These are phyloP conservation scores for Schizopygopsis malacanthus DNA, from an alignment of 2,797 vertebrate genomes.

Conservation along the genomic window DNA sequence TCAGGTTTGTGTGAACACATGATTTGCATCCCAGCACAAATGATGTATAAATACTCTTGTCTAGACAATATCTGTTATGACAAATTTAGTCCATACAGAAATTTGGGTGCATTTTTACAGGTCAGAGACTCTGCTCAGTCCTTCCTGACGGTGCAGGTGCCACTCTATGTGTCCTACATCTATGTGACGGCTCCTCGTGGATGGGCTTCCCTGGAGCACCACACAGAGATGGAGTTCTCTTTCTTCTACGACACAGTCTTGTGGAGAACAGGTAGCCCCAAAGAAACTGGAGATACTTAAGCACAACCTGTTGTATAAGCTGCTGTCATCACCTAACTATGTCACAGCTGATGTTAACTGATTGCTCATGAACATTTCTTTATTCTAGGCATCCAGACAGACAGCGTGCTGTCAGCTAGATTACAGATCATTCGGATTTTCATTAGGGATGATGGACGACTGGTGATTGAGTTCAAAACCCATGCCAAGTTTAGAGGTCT, in stretches of 20 bases:
- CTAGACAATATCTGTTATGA: background rate
- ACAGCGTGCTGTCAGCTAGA: constrained; percentile 94
- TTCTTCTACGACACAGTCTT: constrained; percentile 98
- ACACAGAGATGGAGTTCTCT: constrained; percentile 99
- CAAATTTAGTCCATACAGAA: constrained; percentile 25
- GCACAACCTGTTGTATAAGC: background rate
- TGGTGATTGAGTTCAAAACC: constrained; percentile 99
- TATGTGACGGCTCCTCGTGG: constrained; percentile 94
- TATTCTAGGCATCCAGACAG: constrained; percentile 92
- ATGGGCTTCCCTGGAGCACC: constrained; percentile 97
- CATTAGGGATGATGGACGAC: constrained; percentile 92
- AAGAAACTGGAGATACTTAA: background rate
- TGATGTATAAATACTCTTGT: background rate
- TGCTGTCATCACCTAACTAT: background rate
- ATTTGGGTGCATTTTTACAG: constrained; percentile 69
- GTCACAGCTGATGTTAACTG: background rate
- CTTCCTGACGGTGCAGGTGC: constrained; percentile 95
- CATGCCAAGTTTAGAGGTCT: constrained; percentile 97
- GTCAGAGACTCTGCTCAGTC: constrained; percentile 97
- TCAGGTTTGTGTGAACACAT: constrained; percentile 80
- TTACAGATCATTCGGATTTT: constrained; percentile 98
- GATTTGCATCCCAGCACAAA: constrained; percentile 9
- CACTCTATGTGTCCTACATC: constrained; percentile 95
- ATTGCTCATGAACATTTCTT: constrained; percentile 12
- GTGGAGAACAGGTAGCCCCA: constrained; percentile 90